Base-by-base conservation (phyloP, 2,888 invertebrate species). In the Limnephilus lunatus region DNA sequence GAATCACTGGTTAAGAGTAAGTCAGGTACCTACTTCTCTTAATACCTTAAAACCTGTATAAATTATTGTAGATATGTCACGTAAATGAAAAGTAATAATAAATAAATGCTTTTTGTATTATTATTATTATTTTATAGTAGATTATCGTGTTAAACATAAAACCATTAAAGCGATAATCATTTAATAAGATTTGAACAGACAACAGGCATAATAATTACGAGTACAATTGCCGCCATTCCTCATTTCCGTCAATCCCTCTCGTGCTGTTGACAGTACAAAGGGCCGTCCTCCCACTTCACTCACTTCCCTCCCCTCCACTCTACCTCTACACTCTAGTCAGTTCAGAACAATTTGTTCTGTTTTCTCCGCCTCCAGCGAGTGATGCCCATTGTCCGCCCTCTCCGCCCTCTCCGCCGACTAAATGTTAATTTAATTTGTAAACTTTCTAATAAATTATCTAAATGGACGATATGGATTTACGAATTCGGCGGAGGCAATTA, bases 391-490 rank as follows among this genome's bases (percentile, higher is more conserved):
- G 81, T 81, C 81, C 31, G 82, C 32, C 32, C 82, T 68, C 82
- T 81, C 81, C 31, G 82, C 32, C 32, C 82, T 68, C 82, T 14
- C 82, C 82, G 4, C 82, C 19, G 32, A 82, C 31, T 82, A 32
- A 82, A 82, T 82, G 14, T 82, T 82, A 82, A 82, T 82, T 82
- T 15, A 30, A 82, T 82, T 82, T 32, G 31, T 82, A 82, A 82
- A 82, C 82, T 82, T 82, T 31, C 12, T 32, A 14, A 82, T 82
- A 15, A 31, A 31, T 31, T 25, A 7, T 82, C 30, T 68, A 68
- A 68, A 9, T 68, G n/a, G 25, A 68, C 68, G 19, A 19, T 53
- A 53, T 53, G 53, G 53, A 19, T 53, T 53, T 53, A 53, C 7
- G 53, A n/a, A 7, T 68, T 25, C 48, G 25, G 68, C n/a, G 68